Evolutionary conservation across 2,888 invertebrate species (phyloP).

Genomic region (Drosophila multiciliata): DNA sequence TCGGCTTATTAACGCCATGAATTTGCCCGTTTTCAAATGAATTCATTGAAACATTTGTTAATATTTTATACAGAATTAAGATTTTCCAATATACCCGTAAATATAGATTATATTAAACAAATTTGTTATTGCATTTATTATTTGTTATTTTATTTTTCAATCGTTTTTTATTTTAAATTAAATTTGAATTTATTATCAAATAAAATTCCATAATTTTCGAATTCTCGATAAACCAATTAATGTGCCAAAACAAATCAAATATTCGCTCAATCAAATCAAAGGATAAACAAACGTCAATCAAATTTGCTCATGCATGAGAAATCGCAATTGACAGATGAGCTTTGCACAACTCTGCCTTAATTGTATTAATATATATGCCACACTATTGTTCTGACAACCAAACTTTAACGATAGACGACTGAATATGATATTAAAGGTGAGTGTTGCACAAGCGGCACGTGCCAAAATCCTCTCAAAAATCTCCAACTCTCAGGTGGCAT

Average conservation of each 20-base stretch:
- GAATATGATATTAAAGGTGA: constrained; percentile 30
- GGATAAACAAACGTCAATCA: constrained; percentile 33
- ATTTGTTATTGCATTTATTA: background rate
- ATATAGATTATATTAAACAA: background rate
- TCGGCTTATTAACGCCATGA: constrained; percentile 18
- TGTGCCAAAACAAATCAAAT: constrained; percentile 20
- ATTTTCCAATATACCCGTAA: background rate
- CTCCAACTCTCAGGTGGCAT: constrained; percentile 52
- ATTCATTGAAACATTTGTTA: constrained; percentile 5
- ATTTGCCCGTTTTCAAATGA: constrained; percentile 3
- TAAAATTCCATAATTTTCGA: background rate
- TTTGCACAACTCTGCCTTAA: constrained; percentile 8
- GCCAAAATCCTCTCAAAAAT: constrained; percentile 24
- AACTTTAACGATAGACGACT: constrained; percentile 24
- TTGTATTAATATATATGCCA: constrained; percentile 26
- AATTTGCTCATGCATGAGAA: constrained; percentile 17
- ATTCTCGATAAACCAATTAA: constrained; percentile 1
- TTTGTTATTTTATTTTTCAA: background rate
- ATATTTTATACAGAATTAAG: background rate
- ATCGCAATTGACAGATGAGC: constrained; percentile 27
- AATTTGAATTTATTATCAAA: background rate
- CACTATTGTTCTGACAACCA: constrained; percentile 10
- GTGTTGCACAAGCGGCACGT: constrained; percentile 27
- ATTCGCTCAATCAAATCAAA: constrained; percentile 11
- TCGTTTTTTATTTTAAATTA: background rate